phyloP scores from a whole-genome alignment of 2,888 invertebrate species.

The Clostera curtula region DNA sequence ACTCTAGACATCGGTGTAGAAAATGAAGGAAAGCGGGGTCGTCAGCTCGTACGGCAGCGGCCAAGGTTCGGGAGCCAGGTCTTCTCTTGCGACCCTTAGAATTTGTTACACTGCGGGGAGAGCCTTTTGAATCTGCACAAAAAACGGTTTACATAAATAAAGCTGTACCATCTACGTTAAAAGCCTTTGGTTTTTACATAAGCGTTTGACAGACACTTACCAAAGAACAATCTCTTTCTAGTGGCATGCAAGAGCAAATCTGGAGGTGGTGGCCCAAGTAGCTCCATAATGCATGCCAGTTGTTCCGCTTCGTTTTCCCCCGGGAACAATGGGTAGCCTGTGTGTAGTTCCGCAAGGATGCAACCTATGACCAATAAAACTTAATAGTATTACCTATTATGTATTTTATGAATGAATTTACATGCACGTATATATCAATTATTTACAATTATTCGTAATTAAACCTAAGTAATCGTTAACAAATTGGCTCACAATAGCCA shows the following conservation, averaged over 20 bases:
- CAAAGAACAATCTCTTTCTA: constrained; percentile 89
- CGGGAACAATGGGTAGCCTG: constrained; percentile 96
- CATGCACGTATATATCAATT: too few relatives aligned
- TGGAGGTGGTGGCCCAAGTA: constrained; percentile 91
- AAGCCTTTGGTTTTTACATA: too few relatives aligned
- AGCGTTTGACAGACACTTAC: constrained; percentile 65
- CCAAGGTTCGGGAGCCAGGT: constrained; percentile 88
- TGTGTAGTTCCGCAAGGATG: constrained; percentile 96
- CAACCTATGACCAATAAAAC: constrained; percentile 77
- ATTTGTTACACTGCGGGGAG: constrained; percentile 92
- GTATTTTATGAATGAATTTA: too few relatives aligned
- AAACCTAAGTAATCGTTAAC: too few relatives aligned
- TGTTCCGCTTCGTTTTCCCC: constrained; percentile 98
- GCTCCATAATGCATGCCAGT: constrained; percentile 97
- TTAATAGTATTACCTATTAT: too few relatives aligned
- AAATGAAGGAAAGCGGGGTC: constrained; percentile 94
- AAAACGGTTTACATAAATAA: not conserved
- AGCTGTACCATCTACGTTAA: not conserved
- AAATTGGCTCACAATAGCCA: too few relatives aligned
- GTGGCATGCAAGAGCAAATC: constrained; percentile 90
- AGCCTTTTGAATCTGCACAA: constrained; percentile 87
- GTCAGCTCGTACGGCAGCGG: constrained; percentile 87
- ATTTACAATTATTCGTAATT: too few relatives aligned
- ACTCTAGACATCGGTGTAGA: constrained; percentile 92
- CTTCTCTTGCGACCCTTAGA: constrained; percentile 94